phyloP scores from a whole-genome alignment of 2,888 invertebrate species.

The Meiosimyza decipiens region DNA sequence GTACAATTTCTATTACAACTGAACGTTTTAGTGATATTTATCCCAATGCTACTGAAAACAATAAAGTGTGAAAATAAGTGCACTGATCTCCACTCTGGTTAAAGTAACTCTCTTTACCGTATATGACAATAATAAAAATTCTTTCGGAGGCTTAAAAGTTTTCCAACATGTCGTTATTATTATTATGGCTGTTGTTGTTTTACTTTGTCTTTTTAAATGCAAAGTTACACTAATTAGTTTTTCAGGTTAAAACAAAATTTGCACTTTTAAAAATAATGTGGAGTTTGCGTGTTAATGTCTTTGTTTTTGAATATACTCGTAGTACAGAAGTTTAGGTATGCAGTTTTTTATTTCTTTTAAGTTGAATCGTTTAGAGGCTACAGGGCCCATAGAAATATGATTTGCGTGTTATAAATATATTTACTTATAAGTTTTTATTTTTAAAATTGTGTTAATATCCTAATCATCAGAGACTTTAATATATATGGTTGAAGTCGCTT shows the following conservation, averaged over 20 bases:
- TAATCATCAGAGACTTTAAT: no score
- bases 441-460: no score
- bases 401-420: no score
- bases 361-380: no score
- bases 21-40: no score
- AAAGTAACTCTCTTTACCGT: not conserved
- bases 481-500: no score
- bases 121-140: not conserved
- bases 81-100: no score
- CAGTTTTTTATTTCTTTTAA: slow-evolving; percentile 6
- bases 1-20: no score
- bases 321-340: slow-evolving; percentile 19
- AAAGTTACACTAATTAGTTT: slow-evolving; percentile 58
- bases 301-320: slow-evolving; percentile 52
- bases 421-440: no score
- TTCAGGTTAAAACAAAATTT: slow-evolving; percentile 64
- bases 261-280: slow-evolving; percentile 64
- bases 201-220: slow-evolving; percentile 41
- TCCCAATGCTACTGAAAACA: no score
- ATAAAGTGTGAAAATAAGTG: no score
- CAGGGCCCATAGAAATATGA: no score
- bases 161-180: slow-evolving; percentile 34
- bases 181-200: slow-evolving; percentile 39
- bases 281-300: slow-evolving; percentile 64
- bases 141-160: not conserved